These are phyloP conservation scores for Mustela lutreola DNA, from an alignment of 2,113 vertebrate genomes.

Conservation along the genomic window DNA sequence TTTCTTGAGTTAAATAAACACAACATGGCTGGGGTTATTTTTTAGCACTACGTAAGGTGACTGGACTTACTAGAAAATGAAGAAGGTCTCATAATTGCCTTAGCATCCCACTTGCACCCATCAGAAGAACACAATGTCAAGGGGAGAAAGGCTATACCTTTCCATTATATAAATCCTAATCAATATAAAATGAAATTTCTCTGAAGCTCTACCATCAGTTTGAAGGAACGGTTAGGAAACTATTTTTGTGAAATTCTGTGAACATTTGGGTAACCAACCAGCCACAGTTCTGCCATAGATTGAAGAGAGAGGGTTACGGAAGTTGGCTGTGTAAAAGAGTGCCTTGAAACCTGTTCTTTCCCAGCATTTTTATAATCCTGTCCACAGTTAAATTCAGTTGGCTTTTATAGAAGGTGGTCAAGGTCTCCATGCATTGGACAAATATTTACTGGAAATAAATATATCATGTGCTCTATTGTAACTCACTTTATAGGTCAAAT, in stretches of 20 bases:
- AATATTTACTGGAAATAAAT: background rate
- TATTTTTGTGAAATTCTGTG: slow-evolving; percentile 68
- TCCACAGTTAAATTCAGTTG: background rate
- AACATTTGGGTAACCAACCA: slow-evolving; percentile 16
- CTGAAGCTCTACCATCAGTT: slow-evolving; percentile 65
- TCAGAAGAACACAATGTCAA: slow-evolving; percentile 32
- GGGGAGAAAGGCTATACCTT: slow-evolving; percentile 47
- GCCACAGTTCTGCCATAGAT: background rate
- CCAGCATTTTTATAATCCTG: background rate
- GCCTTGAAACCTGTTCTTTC: background rate
- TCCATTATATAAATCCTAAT: slow-evolving; percentile 66
- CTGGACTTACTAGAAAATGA: slow-evolving; percentile 19
- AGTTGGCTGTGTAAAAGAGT: background rate
- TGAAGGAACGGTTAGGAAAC: slow-evolving; percentile 70
- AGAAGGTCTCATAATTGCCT: slow-evolving; percentile 15
- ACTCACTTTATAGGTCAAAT: slow-evolving; percentile 29
- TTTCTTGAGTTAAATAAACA: slow-evolving; percentile 37
- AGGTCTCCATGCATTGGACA: background rate
- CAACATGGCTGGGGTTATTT: background rate
- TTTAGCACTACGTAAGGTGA: background rate
- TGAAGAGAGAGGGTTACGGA: background rate
- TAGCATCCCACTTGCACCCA: slow-evolving; percentile 47
- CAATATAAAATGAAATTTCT: slow-evolving; percentile 65
- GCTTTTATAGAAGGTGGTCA: background rate
- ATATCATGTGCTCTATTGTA: background rate